Percentiles rank a stretch among this genome's conserved stretches.
Conservation (phyloP, 2,113 vertebrate species). For the Peucedramus taeniatus region DNA sequence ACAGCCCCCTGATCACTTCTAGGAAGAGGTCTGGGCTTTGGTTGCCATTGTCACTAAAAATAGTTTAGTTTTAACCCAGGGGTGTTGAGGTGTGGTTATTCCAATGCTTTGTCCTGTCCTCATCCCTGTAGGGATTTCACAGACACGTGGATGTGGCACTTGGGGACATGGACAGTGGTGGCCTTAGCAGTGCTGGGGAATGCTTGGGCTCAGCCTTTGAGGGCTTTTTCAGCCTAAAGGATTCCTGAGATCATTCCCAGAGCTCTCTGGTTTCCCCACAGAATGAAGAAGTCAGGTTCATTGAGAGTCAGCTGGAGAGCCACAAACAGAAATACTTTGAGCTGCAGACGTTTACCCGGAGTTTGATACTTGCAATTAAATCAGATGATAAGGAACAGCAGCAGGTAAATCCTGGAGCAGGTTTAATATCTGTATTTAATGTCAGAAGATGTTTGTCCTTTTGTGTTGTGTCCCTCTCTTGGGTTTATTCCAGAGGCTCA, state of each 20-base stretch:
- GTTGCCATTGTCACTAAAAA: neutral
- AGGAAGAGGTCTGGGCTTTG: neutral
- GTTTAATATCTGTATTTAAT: neutral
- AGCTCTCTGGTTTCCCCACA: constrained; percentile 50
- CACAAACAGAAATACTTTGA: constrained; percentile 93
- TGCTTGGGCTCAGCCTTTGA: neutral
- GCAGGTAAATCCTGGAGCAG: constrained; percentile 74
- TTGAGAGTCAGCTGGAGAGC: constrained; percentile 89
- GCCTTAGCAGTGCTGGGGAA: neutral
- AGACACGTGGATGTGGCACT: neutral
- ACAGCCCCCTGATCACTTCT: neutral
- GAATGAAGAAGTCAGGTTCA: constrained; percentile 95
- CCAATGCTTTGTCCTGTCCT: neutral
- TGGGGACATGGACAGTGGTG: neutral
- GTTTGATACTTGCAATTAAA: constrained; percentile 87
- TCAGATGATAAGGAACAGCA: constrained; percentile 90
- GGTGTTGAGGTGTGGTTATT: neutral
- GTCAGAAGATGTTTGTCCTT: neutral
- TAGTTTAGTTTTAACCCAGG: neutral
- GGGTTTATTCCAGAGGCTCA: neutral
- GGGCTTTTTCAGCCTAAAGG: neutral
- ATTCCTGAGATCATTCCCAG: neutral
- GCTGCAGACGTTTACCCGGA: constrained; percentile 87
- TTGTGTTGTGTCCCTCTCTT: neutral
- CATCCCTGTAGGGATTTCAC: neutral